A percentile compares a stretch with the other conserved stretches of the same genome.
Conservation (phyloP, 1,140 invertebrate genomes). For the Drosophila fuyamai region DNA sequence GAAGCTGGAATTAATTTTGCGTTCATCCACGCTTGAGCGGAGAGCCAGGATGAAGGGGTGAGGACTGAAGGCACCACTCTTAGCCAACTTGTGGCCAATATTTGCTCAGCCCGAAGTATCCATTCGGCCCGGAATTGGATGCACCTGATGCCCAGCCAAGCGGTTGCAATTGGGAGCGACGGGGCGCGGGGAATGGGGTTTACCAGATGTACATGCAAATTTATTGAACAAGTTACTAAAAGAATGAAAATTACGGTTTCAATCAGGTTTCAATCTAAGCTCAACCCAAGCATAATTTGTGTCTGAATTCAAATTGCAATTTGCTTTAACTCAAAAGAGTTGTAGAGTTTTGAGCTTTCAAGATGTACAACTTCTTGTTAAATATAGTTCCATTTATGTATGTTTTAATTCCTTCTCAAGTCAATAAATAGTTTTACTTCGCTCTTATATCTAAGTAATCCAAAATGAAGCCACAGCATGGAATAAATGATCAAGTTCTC, state of each 20-base stretch:
- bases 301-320: too few species aligned
- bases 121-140: constrained; percentile 41
- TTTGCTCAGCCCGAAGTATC: constrained; percentile 43
- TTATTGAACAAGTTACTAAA: constrained; percentile 22
- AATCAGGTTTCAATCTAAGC: constrained; percentile 33
- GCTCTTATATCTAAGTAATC: too few species aligned
- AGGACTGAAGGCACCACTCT: constrained; percentile 8
- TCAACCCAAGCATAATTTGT: constrained; percentile 1
- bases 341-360: too few species aligned
- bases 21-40: constrained; percentile 46
- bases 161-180: not conserved
- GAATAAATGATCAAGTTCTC: too few species aligned
- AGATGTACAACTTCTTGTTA: not conserved
- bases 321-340: too few species aligned
- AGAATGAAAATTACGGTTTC: constrained; percentile 30
- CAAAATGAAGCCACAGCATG: too few species aligned
- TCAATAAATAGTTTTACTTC: too few species aligned
- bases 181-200: not conserved
- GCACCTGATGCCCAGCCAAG: constrained; percentile 35
- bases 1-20: constrained; percentile 61
- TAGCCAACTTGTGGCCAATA: constrained; percentile 48
- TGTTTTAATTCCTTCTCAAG: too few species aligned
- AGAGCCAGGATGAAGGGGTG: constrained; percentile 1
- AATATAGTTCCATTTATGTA: not conserved
- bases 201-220: constrained; percentile 34